These are phyloP conservation scores for Hydrozoanthus gracilis DNA, from an alignment of 92 coral and sea anemone species.

Conservation along the genomic window DNA sequence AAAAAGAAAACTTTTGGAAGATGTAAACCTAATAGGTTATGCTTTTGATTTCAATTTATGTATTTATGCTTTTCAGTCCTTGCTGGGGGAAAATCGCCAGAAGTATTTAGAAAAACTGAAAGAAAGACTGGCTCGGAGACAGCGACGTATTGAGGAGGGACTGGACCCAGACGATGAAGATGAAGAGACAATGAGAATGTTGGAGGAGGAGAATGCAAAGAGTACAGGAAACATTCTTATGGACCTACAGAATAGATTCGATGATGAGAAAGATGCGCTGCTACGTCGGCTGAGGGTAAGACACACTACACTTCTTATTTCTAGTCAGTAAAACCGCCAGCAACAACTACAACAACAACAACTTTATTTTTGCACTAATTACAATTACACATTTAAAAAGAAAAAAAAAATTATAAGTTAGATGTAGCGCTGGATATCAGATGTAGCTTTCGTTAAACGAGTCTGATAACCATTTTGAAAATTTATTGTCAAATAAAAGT, in stretches of 20 bases:
- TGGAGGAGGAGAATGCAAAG: conserved; percentile 82
- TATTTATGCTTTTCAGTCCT: conserved; percentile 52
- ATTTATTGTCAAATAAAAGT: too few relatives aligned
- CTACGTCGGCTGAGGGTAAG: conserved; percentile 86
- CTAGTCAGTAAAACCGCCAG: neutral
- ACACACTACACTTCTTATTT: neutral
- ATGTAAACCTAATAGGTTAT: neutral
- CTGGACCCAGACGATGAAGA: conserved; percentile 92
- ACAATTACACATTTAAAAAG: too few relatives aligned
- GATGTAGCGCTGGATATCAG: too few relatives aligned
- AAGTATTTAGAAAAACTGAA: conserved; percentile 81
- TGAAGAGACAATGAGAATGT: conserved; percentile 77
- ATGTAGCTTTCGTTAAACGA: too few relatives aligned
- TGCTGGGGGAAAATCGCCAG: conserved; percentile 95
- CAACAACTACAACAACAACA: too few relatives aligned
- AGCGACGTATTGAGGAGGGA: conserved; percentile 78
- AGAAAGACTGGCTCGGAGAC: conserved; percentile 84
- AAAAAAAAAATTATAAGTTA: too few relatives aligned
- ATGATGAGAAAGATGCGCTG: conserved; percentile 89
- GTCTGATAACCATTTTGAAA: too few relatives aligned
- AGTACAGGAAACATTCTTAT: conserved; percentile 87
- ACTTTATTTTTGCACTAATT: too few relatives aligned
- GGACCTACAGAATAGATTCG: conserved; percentile 96
- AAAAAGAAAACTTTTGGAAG: neutral
- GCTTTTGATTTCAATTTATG: neutral